Evolutionary conservation across 2,797 vertebrate species (phyloP).

Genomic region (Neosilurus hyrtlii): DNA sequence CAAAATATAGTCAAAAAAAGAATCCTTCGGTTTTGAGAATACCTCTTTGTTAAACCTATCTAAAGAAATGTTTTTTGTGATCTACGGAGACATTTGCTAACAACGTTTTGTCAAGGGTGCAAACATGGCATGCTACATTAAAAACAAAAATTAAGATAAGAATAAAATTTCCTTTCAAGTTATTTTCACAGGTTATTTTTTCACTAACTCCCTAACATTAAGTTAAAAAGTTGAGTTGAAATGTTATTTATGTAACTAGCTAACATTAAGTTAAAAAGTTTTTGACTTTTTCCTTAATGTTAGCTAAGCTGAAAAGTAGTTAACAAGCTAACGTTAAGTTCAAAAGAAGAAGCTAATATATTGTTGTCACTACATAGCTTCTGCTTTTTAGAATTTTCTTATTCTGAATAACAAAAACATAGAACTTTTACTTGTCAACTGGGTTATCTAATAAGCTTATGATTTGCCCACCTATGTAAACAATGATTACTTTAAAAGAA

Average conservation of each 20-base stretch:
- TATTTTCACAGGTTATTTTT: no score
- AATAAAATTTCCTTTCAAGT: background rate
- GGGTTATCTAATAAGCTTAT: background rate
- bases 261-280: no score
- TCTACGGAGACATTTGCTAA: background rate
- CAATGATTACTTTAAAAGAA: background rate
- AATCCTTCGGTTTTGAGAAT: background rate
- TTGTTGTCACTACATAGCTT: background rate
- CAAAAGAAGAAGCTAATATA: no score
- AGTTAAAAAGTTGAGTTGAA: no score
- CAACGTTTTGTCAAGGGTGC: background rate
- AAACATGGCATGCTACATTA: no score
- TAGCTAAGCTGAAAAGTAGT: no score
- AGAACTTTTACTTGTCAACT: background rate
- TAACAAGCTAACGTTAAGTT: no score
- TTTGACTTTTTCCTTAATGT: no score
- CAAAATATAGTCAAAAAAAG: background rate
- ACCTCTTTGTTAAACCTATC: background rate
- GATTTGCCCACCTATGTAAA: slow-evolving; percentile 18
- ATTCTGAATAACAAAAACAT: background rate
- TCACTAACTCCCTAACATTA: background rate
- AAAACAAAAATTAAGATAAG: background rate
- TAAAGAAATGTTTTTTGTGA: background rate
- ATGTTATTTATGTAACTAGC: no score
- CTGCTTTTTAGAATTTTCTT: background rate